Percentiles rank a stretch among this genome's conserved stretches.
These are phyloP conservation scores for Sebastes fasciatus DNA, from an alignment of 2,113 vertebrate species.

Conservation along the genomic window DNA sequence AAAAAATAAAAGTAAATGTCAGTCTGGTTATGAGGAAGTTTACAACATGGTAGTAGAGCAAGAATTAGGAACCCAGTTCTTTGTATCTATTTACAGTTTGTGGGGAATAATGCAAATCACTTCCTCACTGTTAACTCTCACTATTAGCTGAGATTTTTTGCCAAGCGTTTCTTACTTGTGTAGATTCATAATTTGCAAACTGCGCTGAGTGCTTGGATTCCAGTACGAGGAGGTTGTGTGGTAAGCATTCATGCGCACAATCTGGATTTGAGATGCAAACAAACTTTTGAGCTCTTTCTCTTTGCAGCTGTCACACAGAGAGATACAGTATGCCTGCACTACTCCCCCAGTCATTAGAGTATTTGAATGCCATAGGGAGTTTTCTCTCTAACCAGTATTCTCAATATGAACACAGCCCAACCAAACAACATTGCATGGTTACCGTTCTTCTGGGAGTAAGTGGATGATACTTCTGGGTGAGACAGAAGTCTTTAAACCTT, in stretches of 20 bases:
- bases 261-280: constrained; percentile 35
- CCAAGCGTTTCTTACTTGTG: constrained; percentile 13
- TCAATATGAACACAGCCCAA: constrained; percentile 41
- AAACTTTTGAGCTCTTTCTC: constrained; percentile 34
- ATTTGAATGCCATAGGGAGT: constrained; percentile 24
- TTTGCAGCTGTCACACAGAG: constrained; percentile 30
- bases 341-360: constrained; percentile 3
- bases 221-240: constrained; percentile 35
- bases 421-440: constrained; percentile 41
- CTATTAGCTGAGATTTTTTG: constrained; percentile 13
- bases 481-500: constrained; percentile 28
- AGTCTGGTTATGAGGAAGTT: constrained; percentile 42
- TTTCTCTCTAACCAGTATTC: constrained; percentile 23
- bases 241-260: constrained; percentile 47
- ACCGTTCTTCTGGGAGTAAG: constrained; percentile 29
- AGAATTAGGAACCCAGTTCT: constrained; percentile 31
- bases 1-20: constrained; percentile 32
- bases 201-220: constrained; percentile 26
- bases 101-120: constrained; percentile 44
- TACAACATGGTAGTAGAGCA: constrained; percentile 48
- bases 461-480: constrained; percentile 38
- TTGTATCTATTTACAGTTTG: constrained; percentile 70
- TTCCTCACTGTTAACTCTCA: constrained; percentile 17
- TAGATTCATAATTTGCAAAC: constrained; percentile 27
- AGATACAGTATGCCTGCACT: background rate